Base-by-base conservation (phyloP, 2,888 invertebrate genomes). In the Sisyra nigra region DNA sequence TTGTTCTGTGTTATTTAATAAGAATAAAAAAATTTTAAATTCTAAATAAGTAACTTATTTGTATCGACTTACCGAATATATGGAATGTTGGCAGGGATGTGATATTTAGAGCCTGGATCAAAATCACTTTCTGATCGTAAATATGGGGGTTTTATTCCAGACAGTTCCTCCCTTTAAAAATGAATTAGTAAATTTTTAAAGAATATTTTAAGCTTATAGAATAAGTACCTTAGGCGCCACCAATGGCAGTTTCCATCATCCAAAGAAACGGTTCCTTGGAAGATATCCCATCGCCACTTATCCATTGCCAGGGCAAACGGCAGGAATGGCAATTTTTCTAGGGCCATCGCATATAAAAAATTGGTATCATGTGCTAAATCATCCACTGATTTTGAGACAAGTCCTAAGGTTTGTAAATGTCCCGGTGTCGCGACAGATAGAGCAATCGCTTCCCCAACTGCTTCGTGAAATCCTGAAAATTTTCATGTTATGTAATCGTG, bases 31-130 rank as follows among this genome's bases (percentile, higher is more conserved):
- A 34, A 34, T 34, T 18, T 24, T 24, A 14, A 43, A 43, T 11
- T 29, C 3, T 11, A 29, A 36, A 36, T 24, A 42, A 42, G 10
- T 35, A 34, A 14, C 13, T 18, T 10, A 32, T 17, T 18, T 33
- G n/a, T n/a, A n/a, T 42, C 40, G 33, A 71, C 83, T 80, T 61
- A 89, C 88, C 87, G 79, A 56, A 87, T 79, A 54, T 89, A 89
- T 2, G 88, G 88, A 47, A 88, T 82, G 65, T 91, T 87, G 42
- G 87, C 86, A 0, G 89, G 85, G 35, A 93, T 75, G 62, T 93
- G 92, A 60, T 88, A 93, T 60, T 93, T 93, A 35, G 91, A 79
- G 3, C 91, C 93, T 40, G 91, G 79, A 59, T 93, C 93, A 57
- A 93, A 93, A 64, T 93, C 88, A 48, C 76, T 70, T 61, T 91